These are phyloP conservation scores for Chrysemys picta DNA, from an alignment of 2,113 vertebrate genomes.

Conservation along the genomic window DNA sequence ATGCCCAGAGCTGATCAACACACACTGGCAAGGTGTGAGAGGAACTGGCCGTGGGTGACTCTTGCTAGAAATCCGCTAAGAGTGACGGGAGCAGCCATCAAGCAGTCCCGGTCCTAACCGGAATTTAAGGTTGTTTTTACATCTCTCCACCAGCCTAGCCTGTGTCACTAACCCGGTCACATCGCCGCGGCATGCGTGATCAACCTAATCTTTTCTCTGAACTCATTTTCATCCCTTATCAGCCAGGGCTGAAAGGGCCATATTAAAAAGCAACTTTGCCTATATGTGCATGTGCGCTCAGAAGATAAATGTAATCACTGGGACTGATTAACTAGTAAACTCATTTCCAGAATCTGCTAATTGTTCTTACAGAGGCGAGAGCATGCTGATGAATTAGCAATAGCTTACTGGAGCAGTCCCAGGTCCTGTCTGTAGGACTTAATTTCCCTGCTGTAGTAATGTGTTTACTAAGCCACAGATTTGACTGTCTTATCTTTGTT, in stretches of 20 bases:
- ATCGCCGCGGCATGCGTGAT: not conserved
- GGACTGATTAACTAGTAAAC: constrained; percentile 29
- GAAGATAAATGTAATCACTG: constrained; percentile 58
- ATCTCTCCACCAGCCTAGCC: rapidly evolving
- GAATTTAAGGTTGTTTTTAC: not conserved
- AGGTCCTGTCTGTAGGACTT: not conserved
- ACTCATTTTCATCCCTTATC: not conserved
- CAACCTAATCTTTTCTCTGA: not conserved
- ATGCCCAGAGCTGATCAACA: not conserved
- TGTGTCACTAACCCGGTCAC: not conserved
- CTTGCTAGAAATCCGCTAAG: not conserved
- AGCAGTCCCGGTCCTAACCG: not conserved
- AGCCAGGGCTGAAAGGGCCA: not conserved
- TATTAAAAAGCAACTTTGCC: not conserved
- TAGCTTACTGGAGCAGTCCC: not conserved
- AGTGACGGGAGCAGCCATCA: not conserved
- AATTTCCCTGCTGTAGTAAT: constrained; percentile 16
- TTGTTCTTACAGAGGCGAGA: constrained; percentile 28
- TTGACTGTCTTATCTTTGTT: not conserved
- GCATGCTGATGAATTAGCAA: constrained; percentile 51
- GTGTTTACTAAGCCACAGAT: constrained; percentile 30
- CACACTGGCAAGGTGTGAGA: not conserved
- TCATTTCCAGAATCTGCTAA: constrained; percentile 48
- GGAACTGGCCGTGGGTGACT: not conserved
- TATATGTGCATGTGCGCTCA: not conserved